These are phyloP conservation scores for Salvelinus sp. DNA, from an alignment of 2,113 vertebrate species.

Conservation along the genomic window DNA sequence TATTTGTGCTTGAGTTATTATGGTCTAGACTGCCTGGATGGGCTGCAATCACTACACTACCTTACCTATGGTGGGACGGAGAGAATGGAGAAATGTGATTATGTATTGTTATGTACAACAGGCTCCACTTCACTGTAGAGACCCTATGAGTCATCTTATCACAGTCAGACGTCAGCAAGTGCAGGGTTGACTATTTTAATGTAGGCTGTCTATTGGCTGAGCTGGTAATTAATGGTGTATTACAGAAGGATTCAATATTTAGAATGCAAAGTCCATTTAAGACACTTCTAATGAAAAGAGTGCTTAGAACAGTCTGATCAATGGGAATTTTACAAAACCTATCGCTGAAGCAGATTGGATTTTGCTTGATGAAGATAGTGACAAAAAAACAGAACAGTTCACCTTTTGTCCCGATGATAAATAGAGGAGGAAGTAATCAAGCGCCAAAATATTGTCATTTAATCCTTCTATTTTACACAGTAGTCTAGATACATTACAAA, in stretches of 20 bases:
- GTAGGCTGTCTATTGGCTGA: not conserved
- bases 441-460: slow-evolving; percentile 31
- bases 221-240: not conserved
- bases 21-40: not conserved
- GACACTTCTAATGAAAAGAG: not conserved
- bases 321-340: not conserved
- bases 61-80: not conserved
- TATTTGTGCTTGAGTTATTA: not conserved
- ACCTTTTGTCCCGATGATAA: slow-evolving; percentile 25
- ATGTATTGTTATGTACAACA: not conserved
- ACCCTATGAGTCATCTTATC: not conserved
- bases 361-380: slow-evolving; percentile 15
- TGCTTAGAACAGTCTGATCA: not conserved
- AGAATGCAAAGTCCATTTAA: not conserved
- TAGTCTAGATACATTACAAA: slow-evolving; percentile 31
- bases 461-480: slow-evolving; percentile 29
- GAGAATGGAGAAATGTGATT: not conserved
- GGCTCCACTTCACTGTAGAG: not conserved
- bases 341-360: not conserved
- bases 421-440: slow-evolving; percentile 32
- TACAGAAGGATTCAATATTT: not conserved
- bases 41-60: not conserved
- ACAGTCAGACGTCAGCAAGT: not conserved
- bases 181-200: not conserved
- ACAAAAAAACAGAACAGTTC: slow-evolving; percentile 13